Percentiles rank a stretch among this genome's conserved stretches.
Conservation (phyloP, 2,888 invertebrate species). For the Argyresthia goedartella region DNA sequence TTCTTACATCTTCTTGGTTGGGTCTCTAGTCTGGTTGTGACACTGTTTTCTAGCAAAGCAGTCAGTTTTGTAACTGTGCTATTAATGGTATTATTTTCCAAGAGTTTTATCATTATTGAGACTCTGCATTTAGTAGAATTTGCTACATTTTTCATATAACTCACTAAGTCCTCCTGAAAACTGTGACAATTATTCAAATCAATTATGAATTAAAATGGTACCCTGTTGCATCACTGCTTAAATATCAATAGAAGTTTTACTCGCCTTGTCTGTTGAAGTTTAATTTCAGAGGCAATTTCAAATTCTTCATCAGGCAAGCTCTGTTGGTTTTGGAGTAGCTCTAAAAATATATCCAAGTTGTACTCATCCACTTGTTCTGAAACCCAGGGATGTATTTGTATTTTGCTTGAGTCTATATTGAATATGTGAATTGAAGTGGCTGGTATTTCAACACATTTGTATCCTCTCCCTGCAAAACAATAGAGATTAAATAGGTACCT, state of each 20-base stretch:
- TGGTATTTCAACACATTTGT: conserved; percentile 72
- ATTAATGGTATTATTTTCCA: conserved; percentile 37
- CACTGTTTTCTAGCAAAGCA: conserved; percentile 67
- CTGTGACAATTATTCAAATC: too few relatives aligned
- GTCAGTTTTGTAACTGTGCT: conserved; percentile 57
- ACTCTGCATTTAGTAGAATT: conserved; percentile 25
- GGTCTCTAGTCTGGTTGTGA: conserved; percentile 69
- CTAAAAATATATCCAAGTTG: conserved; percentile 25
- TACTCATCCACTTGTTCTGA: conserved; percentile 20
- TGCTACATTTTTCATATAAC: conserved; percentile 29
- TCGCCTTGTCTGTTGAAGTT: not conserved
- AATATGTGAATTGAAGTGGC: conserved; percentile 71
- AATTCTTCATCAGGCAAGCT: conserved; percentile 44
- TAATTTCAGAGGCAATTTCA: conserved; percentile 20
- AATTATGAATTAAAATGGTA: too few relatives aligned
- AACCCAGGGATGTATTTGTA: conserved; percentile 41
- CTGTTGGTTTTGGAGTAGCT: conserved; percentile 32
- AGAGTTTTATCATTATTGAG: conserved; percentile 43
- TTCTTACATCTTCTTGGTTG: conserved; percentile 74
- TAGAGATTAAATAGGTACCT: too few relatives aligned
- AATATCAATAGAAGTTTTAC: too few relatives aligned
- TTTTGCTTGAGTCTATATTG: conserved; percentile 37
- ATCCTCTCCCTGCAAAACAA: conserved; percentile 43
- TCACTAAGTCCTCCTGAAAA: conserved; percentile 36
- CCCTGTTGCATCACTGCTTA: too few relatives aligned